Evolutionary conservation across 2,113 vertebrate species (phyloP).

Genomic region (Psittacula cyanocephala): DNA sequence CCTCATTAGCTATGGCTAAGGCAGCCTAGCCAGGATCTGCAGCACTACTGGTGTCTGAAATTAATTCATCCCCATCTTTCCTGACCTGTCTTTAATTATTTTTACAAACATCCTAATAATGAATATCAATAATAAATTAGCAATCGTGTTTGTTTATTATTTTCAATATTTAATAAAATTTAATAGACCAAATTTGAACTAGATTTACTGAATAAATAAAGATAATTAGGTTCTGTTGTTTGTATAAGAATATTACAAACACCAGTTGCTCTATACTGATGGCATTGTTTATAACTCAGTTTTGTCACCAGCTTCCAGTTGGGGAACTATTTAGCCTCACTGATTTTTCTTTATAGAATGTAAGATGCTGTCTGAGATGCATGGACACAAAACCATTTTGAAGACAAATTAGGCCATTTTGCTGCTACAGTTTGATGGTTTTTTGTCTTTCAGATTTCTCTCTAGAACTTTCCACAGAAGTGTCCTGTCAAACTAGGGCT

Average conservation of each 20-base stretch:
- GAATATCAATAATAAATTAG: constrained; percentile 67
- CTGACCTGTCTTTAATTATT: constrained; percentile 7
- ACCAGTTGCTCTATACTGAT: constrained; percentile 21
- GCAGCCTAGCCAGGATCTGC: not conserved
- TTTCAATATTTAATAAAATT: constrained; percentile 74
- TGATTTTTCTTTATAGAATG: not conserved
- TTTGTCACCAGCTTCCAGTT: not conserved
- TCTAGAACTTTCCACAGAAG: constrained; percentile 13
- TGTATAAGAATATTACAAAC: constrained; percentile 57
- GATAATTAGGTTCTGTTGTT: constrained; percentile 56
- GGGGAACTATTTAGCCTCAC: not conserved
- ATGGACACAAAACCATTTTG: not conserved
- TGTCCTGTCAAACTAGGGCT: not conserved
- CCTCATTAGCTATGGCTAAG: not conserved
- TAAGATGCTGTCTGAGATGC: not conserved
- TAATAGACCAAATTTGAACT: constrained; percentile 70
- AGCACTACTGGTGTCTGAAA: not conserved
- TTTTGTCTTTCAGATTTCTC: not conserved
- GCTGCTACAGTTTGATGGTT: not conserved
- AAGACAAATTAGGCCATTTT: not conserved
- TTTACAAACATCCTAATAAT: constrained; percentile 32
- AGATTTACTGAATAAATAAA: constrained; percentile 57
- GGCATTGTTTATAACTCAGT: constrained; percentile 7
- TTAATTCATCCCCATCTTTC: not conserved
- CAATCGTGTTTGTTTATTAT: constrained; percentile 55